These are phyloP conservation scores for Salvelinus alpinus DNA, from an alignment of 2,113 vertebrate species.

Conservation along the genomic window DNA sequence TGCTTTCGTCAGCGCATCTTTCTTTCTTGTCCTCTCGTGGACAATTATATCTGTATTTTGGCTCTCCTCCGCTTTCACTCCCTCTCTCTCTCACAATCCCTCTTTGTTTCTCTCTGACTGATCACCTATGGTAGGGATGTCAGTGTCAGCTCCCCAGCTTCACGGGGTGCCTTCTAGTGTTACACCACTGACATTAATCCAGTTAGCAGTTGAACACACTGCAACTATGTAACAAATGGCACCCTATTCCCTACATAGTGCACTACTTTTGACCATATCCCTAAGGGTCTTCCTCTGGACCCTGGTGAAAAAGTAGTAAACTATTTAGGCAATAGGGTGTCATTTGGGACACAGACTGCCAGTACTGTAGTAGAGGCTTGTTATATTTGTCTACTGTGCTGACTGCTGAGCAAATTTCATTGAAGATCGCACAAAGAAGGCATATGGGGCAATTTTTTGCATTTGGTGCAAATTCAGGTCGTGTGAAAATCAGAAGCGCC, in stretches of 20 bases:
- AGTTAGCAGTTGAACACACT: background rate
- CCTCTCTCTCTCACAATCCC: background rate
- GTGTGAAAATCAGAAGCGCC: background rate
- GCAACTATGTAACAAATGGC: too few relatives aligned
- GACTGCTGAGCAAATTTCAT: background rate
- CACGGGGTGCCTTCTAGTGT: background rate
- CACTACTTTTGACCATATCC: too few relatives aligned
- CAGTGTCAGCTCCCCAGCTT: constrained; percentile 9
- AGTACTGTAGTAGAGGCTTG: background rate
- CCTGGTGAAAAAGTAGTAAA: too few relatives aligned
- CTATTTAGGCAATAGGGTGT: too few relatives aligned
- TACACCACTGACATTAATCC: background rate
- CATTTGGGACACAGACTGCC: background rate
- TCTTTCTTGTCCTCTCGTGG: too few relatives aligned
- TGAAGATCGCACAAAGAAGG: background rate
- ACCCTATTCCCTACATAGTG: too few relatives aligned
- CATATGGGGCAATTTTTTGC: background rate
- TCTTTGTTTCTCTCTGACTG: background rate
- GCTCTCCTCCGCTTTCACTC: too few relatives aligned
- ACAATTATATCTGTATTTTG: too few relatives aligned
- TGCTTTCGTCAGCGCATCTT: too few relatives aligned
- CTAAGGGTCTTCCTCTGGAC: too few relatives aligned
- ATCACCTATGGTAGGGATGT: constrained; percentile 4
- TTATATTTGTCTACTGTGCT: background rate
- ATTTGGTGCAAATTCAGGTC: constrained; percentile 6